Evolutionary conservation across 2,888 invertebrate genomes (phyloP).

Genomic region (Epinotia ramella): DNA sequence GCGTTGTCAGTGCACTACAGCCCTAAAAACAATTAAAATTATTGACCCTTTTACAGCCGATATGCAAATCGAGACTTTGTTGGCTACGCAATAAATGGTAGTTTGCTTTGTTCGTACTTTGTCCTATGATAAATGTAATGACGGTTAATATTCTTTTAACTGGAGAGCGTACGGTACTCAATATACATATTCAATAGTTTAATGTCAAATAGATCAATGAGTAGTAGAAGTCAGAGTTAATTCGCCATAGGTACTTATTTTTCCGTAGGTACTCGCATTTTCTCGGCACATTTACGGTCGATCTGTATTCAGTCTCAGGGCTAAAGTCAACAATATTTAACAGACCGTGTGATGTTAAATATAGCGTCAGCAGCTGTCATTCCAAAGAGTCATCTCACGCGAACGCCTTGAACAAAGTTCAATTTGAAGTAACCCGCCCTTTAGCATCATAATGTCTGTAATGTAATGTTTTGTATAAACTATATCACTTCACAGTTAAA

Average conservation of each 20-base stretch:
- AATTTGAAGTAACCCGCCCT: neutral
- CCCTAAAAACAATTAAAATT: conserved; percentile 58
- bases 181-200: conserved; percentile 16
- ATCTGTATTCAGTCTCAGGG: neutral
- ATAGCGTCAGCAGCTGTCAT: neutral
- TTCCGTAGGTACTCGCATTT: neutral
- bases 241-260: neutral
- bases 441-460: neutral
- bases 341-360: neutral
- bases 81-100: conserved; percentile 8
- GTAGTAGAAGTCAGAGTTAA: neutral
- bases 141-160: conserved; percentile 27
- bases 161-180: neutral
- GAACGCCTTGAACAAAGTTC: neutral
- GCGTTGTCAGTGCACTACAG: conserved; percentile 54
- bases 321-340: too few relatives aligned
- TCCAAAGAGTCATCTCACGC: neutral
- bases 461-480: too few relatives aligned
- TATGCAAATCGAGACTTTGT: conserved; percentile 13
- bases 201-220: conserved; percentile 14
- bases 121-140: conserved; percentile 25
- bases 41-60: conserved; percentile 21
- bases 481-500: neutral
- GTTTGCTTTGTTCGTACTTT: neutral
- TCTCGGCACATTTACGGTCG: neutral